phyloP scores from a whole-genome alignment of 2,113 vertebrate genomes.

The Tonatia bakeri region DNA sequence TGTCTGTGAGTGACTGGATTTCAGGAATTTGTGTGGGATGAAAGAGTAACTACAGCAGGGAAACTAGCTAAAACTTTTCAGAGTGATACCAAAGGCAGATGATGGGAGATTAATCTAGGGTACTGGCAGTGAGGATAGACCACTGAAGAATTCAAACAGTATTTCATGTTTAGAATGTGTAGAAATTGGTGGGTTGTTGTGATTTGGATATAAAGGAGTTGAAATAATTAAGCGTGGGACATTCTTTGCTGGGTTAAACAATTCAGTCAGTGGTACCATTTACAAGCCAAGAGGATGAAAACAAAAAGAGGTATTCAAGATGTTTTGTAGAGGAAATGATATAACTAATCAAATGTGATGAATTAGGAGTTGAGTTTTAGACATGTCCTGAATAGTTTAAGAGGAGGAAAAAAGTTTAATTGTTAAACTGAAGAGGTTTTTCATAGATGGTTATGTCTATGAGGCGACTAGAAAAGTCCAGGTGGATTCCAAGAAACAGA shows the following conservation, averaged over 20 bases:
- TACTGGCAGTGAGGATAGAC: not conserved
- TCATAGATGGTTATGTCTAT: not conserved
- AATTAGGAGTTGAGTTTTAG: not conserved
- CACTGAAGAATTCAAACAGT: not conserved
- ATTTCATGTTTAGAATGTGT: not conserved
- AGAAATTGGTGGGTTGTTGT: not conserved
- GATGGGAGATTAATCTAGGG: not conserved
- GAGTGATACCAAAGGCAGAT: not conserved
- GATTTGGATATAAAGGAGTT: not conserved
- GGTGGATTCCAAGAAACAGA: not conserved
- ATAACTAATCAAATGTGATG: not conserved
- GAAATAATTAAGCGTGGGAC: not conserved
- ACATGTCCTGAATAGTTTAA: not conserved
- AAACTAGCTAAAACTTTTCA: not conserved
- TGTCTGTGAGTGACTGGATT: not conserved
- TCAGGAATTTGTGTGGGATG: not conserved
- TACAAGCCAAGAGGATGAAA: not conserved
- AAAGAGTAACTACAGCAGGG: not conserved
- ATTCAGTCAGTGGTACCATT: not conserved
- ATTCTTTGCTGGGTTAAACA: not conserved
- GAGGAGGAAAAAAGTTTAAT: not conserved
- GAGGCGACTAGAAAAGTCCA: not conserved
- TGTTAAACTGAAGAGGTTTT: conserved; percentile 34
- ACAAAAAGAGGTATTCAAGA: not conserved
- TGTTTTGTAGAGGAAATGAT: not conserved